Percentiles rank a stretch among this genome's conserved stretches.
Evolutionary conservation across 1,140 invertebrate species (phyloP).

Genomic region (Lucilia sericata): DNA sequence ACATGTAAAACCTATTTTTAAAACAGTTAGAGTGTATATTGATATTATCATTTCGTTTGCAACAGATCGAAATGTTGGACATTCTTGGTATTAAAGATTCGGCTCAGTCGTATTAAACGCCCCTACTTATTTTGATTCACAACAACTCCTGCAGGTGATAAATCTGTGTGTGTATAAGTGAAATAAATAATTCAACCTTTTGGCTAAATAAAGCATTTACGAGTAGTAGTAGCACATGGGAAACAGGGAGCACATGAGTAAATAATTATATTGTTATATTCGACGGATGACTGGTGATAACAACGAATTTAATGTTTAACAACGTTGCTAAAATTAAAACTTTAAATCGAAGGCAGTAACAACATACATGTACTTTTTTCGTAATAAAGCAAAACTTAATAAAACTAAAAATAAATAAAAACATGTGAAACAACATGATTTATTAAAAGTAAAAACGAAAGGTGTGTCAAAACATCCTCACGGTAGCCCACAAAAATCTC

Average conservation of each 20-base stretch:
- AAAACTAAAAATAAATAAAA: neutral
- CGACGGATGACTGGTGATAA: constrained; percentile 2
- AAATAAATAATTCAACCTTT: neutral
- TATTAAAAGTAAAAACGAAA: constrained; percentile 28
- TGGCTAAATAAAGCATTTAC: neutral
- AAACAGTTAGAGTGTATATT: too few species aligned
- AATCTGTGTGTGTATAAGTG: neutral
- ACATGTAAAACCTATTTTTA: too few species aligned
- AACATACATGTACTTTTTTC: too few species aligned
- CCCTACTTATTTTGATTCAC: too few species aligned
- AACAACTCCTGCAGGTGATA: too few species aligned
- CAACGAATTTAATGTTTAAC: constrained; percentile 17
- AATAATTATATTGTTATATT: constrained; percentile 4
- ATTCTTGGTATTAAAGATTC: too few species aligned
- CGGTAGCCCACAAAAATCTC: constrained; percentile 37
- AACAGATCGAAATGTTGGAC: too few species aligned
- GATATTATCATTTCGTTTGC: too few species aligned
- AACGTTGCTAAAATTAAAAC: constrained; percentile 3
- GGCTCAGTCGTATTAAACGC: too few species aligned
- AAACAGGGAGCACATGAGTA: neutral
- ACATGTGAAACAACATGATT: constrained; percentile 40
- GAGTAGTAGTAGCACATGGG: neutral
- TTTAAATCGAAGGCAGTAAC: neutral
- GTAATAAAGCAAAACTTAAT: too few species aligned
- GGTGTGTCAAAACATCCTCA: constrained; percentile 43